Percentiles rank a stretch among this genome's conserved stretches.
phyloP scores from a whole-genome alignment of 2,113 vertebrate species.

The Jacana jacana region DNA sequence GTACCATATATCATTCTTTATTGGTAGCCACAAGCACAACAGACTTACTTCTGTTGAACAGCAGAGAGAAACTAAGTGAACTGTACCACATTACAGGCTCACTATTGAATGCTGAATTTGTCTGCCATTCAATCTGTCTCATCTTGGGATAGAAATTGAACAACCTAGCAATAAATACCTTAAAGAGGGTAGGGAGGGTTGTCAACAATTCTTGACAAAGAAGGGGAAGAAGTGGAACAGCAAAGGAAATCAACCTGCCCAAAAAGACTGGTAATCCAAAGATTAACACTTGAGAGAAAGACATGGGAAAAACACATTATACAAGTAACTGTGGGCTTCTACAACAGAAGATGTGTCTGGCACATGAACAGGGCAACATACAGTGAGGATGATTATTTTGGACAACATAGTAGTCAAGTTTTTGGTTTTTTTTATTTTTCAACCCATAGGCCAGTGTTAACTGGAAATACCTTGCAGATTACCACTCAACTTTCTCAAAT shows the following conservation, averaged over 20 bases:
- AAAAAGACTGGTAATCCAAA: neutral
- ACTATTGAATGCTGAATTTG: neutral
- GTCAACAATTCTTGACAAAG: neutral
- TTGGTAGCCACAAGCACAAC: neutral
- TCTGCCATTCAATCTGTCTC: neutral
- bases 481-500: neutral
- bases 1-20: neutral
- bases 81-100: neutral
- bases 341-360: neutral
- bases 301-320: neutral
- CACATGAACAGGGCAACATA: neutral
- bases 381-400: neutral
- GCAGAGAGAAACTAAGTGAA: neutral
- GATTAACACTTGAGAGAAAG: neutral
- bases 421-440: neutral
- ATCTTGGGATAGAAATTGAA: neutral
- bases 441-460: neutral
- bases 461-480: neutral
- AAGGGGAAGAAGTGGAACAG: neutral
- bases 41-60: neutral
- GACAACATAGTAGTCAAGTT: neutral
- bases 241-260: neutral
- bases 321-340: neutral
- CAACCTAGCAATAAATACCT: neutral
- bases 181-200: neutral